A percentile compares a stretch with the other conserved stretches of the same genome.
Evolutionary conservation across 2,888 invertebrate genomes (phyloP).

Genomic region (Dicyrtomina minuta): DNA sequence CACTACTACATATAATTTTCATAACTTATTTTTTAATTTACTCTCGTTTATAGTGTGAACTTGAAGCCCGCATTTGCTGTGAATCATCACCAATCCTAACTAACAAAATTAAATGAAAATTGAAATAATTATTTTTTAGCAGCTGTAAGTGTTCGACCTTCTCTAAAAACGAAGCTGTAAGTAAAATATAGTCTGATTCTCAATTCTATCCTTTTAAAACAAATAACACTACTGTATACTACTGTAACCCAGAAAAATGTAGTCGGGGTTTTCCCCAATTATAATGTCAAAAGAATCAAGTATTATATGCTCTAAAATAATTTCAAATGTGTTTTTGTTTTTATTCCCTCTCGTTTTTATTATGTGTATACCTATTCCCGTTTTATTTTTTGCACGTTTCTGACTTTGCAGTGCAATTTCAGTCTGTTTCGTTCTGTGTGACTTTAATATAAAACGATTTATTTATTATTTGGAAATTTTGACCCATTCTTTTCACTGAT

Average conservation of each 20-base stretch:
- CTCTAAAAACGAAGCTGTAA: slow-evolving; percentile 46
- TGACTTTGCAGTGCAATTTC: too few relatives aligned
- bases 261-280: too few relatives aligned
- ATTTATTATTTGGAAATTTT: too few relatives aligned
- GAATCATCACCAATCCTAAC: slow-evolving; percentile 28
- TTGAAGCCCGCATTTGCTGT: slow-evolving; percentile 32
- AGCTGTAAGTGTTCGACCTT: slow-evolving; percentile 39
- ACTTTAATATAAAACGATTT: too few relatives aligned
- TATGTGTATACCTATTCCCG: too few relatives aligned
- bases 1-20: not conserved
- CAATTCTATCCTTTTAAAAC: not conserved
- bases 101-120: slow-evolving; percentile 33
- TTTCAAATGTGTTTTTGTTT: not conserved
- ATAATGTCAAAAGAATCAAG: too few relatives aligned
- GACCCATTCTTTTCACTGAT: too few relatives aligned
- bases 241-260: too few relatives aligned
- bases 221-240: not conserved
- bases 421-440: too few relatives aligned
- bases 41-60: slow-evolving; percentile 28
- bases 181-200: slow-evolving; percentile 11
- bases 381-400: too few relatives aligned
- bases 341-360: too few relatives aligned
- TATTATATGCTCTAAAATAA: not conserved
- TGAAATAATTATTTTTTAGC: slow-evolving; percentile 37
- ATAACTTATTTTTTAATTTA: slow-evolving; percentile 22